phyloP scores from a whole-genome alignment of 2,797 vertebrate genomes.

The Danio choprae region DNA sequence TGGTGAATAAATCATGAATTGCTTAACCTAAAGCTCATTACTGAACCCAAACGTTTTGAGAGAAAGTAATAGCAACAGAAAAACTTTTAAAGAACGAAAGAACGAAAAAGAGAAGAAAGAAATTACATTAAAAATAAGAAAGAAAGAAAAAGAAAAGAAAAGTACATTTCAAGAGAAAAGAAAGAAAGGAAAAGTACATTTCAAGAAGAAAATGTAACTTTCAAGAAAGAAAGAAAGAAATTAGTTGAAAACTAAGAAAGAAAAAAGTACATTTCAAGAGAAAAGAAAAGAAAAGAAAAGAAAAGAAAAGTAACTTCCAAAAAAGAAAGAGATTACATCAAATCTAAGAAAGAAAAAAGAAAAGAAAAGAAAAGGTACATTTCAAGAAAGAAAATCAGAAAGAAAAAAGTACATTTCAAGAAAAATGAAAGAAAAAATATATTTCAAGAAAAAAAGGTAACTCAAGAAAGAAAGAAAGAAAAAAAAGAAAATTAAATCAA shows the following conservation, averaged over 20 bases:
- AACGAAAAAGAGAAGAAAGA: background rate
- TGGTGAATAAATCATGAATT: background rate
- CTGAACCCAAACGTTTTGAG: no score
- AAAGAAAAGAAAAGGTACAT: accelerated
- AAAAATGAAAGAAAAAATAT: no score
- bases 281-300: no score
- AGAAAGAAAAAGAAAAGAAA: background rate
- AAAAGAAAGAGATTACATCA: background rate
- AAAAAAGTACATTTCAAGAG: background rate
- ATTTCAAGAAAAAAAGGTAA: background rate
- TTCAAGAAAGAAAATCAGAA: no score
- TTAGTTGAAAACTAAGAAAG: no score
- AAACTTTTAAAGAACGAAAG: background rate
- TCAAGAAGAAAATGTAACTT: no score
- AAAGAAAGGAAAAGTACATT: background rate
- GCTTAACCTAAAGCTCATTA: background rate
- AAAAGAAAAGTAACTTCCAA: background rate
- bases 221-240: background rate
- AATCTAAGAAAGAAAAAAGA: background rate
- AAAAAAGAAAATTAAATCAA: background rate
- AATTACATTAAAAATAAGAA: background rate
- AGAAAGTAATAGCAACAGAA: no score
- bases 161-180: background rate
- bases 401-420: no score
- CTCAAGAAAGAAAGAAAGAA: background rate